phyloP scores from a whole-genome alignment of 1,140 invertebrate species.

The Drosophila aff. region DNA sequence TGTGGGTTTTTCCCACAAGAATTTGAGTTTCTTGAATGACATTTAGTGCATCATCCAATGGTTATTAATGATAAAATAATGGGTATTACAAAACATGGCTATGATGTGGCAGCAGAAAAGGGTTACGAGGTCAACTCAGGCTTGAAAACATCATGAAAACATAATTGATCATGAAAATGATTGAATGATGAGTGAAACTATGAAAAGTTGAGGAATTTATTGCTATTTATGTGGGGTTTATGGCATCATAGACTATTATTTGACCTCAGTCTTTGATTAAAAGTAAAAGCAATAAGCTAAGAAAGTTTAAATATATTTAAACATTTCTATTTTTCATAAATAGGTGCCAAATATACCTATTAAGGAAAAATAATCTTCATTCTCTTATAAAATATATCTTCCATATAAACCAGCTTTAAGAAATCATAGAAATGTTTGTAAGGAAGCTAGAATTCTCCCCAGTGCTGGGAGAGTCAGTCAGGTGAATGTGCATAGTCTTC shows the following conservation, averaged over 20 bases:
- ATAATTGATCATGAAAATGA: slow-evolving; percentile 18
- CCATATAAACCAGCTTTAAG: background rate
- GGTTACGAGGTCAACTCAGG: slow-evolving; percentile 1
- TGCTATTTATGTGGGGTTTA: background rate
- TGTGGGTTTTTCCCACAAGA: background rate
- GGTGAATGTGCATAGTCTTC: slow-evolving; percentile 60
- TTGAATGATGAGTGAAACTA: slow-evolving; percentile 6
- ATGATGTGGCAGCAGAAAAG: background rate
- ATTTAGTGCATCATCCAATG: slow-evolving; percentile 4
- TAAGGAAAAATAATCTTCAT: background rate
- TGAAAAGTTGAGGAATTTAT: background rate
- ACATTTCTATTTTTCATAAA: background rate
- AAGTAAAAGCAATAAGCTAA: background rate
- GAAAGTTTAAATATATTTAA: background rate
- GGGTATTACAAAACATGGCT: slow-evolving; percentile 1
- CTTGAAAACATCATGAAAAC: slow-evolving; percentile 3
- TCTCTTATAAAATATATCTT: background rate
- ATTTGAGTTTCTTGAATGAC: slow-evolving; percentile 4
- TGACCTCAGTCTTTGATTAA: background rate
- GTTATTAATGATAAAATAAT: slow-evolving; percentile 14
- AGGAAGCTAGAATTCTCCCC: background rate
- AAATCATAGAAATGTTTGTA: background rate
- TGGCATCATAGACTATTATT: background rate
- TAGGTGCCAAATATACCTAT: background rate
- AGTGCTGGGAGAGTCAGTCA: slow-evolving; percentile 36